phyloP scores from a whole-genome alignment of 2,888 invertebrate genomes.

The Drosophila antonietae region DNA sequence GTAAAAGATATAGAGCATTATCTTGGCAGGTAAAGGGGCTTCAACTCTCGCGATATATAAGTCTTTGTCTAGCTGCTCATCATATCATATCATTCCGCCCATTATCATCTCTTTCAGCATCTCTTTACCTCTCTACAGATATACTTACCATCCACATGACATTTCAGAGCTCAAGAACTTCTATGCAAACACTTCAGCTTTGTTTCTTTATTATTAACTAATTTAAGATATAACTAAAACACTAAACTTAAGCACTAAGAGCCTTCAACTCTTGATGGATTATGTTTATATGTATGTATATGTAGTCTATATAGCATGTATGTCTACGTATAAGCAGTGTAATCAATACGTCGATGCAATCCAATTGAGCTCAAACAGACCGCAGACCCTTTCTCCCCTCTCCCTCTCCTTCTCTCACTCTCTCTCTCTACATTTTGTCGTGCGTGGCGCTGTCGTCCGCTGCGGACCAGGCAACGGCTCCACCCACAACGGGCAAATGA shows the following conservation, averaged over 20 bases:
- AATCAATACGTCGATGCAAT: constrained; percentile 55
- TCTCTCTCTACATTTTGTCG: constrained; percentile 57
- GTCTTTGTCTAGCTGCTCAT: background rate
- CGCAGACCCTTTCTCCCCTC: constrained; percentile 18
- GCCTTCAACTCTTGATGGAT: constrained; percentile 48
- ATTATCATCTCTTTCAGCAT: constrained; percentile 43
- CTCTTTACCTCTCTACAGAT: background rate
- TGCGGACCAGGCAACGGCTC: constrained; percentile 84
- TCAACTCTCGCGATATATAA: background rate
- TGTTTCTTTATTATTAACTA: constrained; percentile 42
- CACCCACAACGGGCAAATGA: constrained; percentile 86
- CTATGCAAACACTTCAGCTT: constrained; percentile 43
- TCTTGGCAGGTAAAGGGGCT: constrained; percentile 1
- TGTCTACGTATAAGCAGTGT: constrained; percentile 41
- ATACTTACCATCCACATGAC: constrained; percentile 10
- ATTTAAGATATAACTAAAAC: constrained; percentile 55
- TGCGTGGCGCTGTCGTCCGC: constrained; percentile 82
- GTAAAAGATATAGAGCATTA: constrained; percentile 60
- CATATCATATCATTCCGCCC: constrained; percentile 15
- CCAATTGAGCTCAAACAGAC: constrained; percentile 58
- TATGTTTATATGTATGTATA: constrained; percentile 27
- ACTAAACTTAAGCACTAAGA: constrained; percentile 62
- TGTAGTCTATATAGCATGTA: constrained; percentile 23
- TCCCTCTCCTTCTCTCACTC: too few relatives aligned
- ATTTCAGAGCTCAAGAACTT: constrained; percentile 22